Evolutionary conservation across 2,113 vertebrate genomes (phyloP), one percentile per base, ranked within the genome.

Genomic region (Peromyscus californicus): DNA sequence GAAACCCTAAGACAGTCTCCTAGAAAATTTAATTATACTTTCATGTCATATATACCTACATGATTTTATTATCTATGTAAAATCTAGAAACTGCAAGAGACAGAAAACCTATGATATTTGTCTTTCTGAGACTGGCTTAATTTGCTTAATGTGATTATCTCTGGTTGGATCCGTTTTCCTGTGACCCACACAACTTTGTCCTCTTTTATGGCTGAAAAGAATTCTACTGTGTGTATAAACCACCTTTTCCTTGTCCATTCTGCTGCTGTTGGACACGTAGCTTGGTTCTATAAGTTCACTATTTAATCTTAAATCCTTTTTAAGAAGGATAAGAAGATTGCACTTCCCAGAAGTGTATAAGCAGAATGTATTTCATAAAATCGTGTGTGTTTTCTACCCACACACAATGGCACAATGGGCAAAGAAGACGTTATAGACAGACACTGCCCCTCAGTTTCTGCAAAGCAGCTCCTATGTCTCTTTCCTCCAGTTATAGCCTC

Each of bases 321-420:
- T 45, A 86, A 67, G 29, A 86, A 86, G 39, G 45, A 85, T 45
- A 85, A 65, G 59, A 65, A 45, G 51, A 89, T 39, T 57, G 17
- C 11, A n/a, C 11, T 86, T 86, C 15, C 51, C 15, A n/a, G 51
- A 90, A 84, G 48, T 5, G 39, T 1, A 26, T 69, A 67, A 48
- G 11, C 31, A 39, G 57, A 31, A 80, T 19, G 9, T 21, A 22
- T 4, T 39, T 10, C 54, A 12, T 1, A 48, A 78, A 65, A 21
- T 0, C 45, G 0, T 39, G 19, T 0, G 6, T 1, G 13, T 39
- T 59, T 1, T 90, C 61, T 91, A 1, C 3, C 4, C 15, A 16
- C 24, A 51, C 17, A 7, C n/a, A 5, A 9, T 13, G 75, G 61
- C 39, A 9, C 12, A 31, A 70, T 36, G 0, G 0, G 17, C 4